Percentiles rank a stretch among this genome's conserved stretches.
Evolutionary conservation across 1,140 invertebrate species (phyloP).

Genomic region (Wiebesia pumilae): DNA sequence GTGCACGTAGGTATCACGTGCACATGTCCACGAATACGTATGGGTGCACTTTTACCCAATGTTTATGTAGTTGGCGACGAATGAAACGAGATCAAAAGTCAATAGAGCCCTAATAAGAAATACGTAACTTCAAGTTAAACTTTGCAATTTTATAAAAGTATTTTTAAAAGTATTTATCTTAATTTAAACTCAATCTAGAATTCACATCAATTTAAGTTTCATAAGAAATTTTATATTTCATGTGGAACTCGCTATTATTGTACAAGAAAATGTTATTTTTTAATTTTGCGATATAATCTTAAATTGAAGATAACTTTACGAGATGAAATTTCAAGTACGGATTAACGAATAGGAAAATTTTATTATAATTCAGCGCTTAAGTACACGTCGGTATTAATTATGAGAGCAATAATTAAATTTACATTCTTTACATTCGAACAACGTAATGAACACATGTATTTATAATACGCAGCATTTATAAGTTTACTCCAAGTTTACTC

Average conservation of each 20-base stretch:
- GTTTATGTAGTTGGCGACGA: background rate
- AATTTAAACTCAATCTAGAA: background rate
- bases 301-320: background rate
- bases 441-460: no score
- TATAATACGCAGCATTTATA: no score
- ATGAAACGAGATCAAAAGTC: constrained; percentile 16
- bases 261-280: background rate
- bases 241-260: no score
- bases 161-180: background rate
- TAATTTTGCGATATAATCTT: background rate
- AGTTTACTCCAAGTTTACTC: no score
- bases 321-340: background rate
- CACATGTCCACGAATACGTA: background rate
- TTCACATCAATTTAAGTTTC: background rate
- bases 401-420: no score
- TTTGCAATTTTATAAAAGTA: constrained; percentile 7
- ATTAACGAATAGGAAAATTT: no score
- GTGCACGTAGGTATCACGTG: background rate
- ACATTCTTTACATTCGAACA: no score
- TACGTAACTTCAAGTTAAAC: background rate
- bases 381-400: no score
- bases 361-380: no score
- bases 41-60: background rate
- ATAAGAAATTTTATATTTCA: no score
- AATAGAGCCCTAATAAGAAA: background rate